Evolutionary conservation across 2,888 invertebrate species (phyloP).

Genomic region (Aleiodes alternator): DNA sequence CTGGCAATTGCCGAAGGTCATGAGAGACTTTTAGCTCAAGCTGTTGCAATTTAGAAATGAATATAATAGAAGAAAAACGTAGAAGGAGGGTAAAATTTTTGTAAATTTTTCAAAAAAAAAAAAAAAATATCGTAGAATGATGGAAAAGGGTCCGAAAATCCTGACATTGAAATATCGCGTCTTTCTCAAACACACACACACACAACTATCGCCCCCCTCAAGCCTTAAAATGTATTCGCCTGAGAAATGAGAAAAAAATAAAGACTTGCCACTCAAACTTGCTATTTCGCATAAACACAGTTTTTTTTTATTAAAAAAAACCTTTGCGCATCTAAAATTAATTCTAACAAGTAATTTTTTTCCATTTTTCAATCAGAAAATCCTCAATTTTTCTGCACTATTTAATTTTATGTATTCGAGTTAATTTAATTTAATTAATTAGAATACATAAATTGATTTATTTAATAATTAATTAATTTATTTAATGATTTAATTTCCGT

Average conservation of each 20-base stretch:
- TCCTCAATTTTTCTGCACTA: too few species aligned
- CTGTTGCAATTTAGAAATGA: constrained; percentile 19
- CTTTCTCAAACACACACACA: neutral
- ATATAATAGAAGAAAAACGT: constrained; percentile 3
- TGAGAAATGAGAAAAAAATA: constrained; percentile 9
- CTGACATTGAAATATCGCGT: constrained; percentile 30
- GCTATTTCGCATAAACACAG: constrained; percentile 16
- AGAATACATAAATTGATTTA: too few species aligned
- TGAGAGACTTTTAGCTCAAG: neutral
- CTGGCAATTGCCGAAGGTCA: constrained; percentile 4
- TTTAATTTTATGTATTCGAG: too few species aligned
- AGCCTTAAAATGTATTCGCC: neutral
- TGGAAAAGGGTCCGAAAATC: constrained; percentile 21
- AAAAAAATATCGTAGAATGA: constrained; percentile 5
- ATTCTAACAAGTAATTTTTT: neutral
- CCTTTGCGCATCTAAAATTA: constrained; percentile 1
- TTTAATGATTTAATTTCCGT: too few species aligned
- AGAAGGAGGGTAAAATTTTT: neutral
- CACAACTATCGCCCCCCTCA: too few species aligned
- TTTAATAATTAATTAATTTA: too few species aligned
- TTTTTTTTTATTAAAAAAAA: neutral
- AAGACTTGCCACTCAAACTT: constrained; percentile 27
- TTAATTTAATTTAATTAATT: too few species aligned
- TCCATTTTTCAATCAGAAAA: too few species aligned
- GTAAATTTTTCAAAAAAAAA: neutral